These are phyloP conservation scores for Carpatolechia fugitivella DNA, from an alignment of 2,888 invertebrate genomes.

Conservation along the genomic window DNA sequence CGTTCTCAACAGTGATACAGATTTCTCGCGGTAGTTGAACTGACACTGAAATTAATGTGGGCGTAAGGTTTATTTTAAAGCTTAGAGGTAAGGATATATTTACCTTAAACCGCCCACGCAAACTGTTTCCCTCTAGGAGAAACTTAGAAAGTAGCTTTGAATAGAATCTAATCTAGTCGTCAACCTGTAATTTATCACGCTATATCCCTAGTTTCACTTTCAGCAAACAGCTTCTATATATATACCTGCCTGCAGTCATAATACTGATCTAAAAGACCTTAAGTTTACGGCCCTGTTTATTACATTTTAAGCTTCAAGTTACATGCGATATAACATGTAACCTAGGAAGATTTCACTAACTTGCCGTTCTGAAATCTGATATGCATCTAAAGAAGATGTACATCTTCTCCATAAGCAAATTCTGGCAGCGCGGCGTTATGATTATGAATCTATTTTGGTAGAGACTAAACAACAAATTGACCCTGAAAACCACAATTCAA, in stretches of 20 bases:
- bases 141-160: slow-evolving; percentile 70
- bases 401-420: neutral
- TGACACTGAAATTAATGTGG: neutral
- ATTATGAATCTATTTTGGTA: neutral
- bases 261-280: neutral
- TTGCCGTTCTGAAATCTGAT: neutral
- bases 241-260: neutral
- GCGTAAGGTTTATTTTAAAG: slow-evolving; percentile 11
- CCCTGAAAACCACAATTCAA: neutral
- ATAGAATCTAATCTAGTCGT: slow-evolving; percentile 66
- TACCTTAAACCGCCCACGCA: slow-evolving; percentile 23
- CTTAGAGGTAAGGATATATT: slow-evolving; percentile 14
- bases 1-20: neutral
- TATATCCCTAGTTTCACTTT: slow-evolving; percentile 56
- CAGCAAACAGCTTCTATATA: slow-evolving; percentile 30
- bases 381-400: no score
- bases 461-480: slow-evolving; percentile 10
- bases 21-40: neutral
- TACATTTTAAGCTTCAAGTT: neutral
- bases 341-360: neutral
- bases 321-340: neutral
- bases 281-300: neutral
- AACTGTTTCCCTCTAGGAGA: slow-evolving; percentile 47
- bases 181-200: slow-evolving; percentile 56
- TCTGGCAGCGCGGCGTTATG: no score